Conservation (phyloP, 2,113 vertebrate genomes). For the Paradoxurus hermaphroditus region DNA sequence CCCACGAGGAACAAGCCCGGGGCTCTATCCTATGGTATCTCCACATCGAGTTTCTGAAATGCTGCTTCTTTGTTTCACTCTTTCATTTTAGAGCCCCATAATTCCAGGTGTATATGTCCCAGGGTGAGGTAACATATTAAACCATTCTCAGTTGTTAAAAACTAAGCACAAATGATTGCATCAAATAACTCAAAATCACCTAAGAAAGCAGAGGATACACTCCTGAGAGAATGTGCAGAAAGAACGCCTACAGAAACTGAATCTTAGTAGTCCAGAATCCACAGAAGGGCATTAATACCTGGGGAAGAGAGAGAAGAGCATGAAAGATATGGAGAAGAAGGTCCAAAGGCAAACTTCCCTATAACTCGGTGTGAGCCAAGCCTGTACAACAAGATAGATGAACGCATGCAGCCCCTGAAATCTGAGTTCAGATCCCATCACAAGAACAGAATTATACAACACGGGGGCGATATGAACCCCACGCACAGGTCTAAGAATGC, state of each 20-base stretch:
- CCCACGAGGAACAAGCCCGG: not conserved
- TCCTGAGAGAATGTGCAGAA: not conserved
- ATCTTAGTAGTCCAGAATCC: not conserved
- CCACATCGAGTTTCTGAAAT: not conserved
- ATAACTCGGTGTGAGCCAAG: not conserved
- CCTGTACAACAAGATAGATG: too few relatives aligned
- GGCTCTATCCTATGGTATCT: not conserved
- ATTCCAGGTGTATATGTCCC: not conserved
- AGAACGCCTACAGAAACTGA: not conserved
- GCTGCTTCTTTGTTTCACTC: not conserved
- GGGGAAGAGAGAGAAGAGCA: not conserved
- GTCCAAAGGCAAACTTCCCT: not conserved
- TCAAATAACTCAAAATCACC: not conserved
- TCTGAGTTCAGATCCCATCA: not conserved
- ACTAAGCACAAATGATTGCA: not conserved
- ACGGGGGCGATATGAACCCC: not conserved
- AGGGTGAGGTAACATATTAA: not conserved
- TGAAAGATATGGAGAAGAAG: not conserved
- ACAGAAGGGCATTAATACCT: not conserved
- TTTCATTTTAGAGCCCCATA: not conserved
- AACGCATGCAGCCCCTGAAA: not conserved
- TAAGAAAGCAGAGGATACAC: not conserved
- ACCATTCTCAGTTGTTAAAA: not conserved
- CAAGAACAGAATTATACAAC: not conserved
- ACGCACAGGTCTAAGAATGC: not conserved